Conservation (phyloP, 2,113 vertebrate species). For the Syngnathoides biaculeatus region DNA sequence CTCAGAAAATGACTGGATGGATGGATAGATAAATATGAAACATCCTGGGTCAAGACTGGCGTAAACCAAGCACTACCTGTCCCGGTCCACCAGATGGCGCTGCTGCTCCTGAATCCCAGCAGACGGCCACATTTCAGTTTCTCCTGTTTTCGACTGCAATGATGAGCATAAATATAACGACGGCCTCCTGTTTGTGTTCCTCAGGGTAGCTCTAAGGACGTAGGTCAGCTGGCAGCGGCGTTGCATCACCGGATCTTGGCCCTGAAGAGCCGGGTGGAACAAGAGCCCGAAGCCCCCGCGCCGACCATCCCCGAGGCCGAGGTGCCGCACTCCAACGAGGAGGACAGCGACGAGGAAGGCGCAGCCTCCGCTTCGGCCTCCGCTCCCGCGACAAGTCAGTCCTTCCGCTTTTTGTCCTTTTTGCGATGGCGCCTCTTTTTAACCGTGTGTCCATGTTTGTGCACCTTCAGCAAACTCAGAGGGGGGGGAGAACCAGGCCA, state of each 20-base stretch:
- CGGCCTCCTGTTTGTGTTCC: neutral
- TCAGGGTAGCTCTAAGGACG: conserved; percentile 95
- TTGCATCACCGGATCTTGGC: conserved; percentile 95
- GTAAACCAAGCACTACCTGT: too few relatives aligned
- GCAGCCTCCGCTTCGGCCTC: conserved; percentile 72
- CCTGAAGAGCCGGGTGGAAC: conserved; percentile 85
- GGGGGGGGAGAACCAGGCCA: conserved; percentile 79
- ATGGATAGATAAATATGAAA: too few relatives aligned
- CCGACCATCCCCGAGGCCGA: conserved; percentile 77
- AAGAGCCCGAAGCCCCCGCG: conserved; percentile 80
- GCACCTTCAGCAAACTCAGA: conserved; percentile 79
- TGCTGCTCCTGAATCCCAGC: neutral
- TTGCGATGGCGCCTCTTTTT: neutral
- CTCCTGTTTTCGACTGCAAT: neutral
- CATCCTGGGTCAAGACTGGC: too few relatives aligned
- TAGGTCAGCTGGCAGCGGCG: conserved; percentile 90
- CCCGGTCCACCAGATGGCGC: too few relatives aligned
- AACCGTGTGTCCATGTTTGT: neutral
- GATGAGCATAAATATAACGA: neutral
- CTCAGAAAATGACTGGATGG: too few relatives aligned
- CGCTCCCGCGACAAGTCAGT: conserved; percentile 74
- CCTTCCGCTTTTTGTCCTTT: neutral
- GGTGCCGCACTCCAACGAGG: conserved; percentile 85
- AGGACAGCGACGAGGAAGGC: conserved; percentile 90
- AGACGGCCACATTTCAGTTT: neutral